These are phyloP conservation scores for Salticus scenicus DNA, from an alignment of 2,888 invertebrate species.

Conservation along the genomic window DNA sequence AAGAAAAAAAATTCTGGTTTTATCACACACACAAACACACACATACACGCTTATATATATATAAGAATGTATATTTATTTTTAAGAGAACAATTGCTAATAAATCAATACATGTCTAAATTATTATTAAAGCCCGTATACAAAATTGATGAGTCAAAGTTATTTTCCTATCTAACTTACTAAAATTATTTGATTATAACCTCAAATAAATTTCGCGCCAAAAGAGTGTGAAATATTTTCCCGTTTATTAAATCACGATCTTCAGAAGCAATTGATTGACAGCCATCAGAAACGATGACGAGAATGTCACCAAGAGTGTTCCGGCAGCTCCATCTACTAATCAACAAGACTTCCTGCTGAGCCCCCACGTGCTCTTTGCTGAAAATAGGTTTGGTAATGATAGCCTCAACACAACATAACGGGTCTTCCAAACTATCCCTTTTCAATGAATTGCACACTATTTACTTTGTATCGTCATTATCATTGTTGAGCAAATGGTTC, in stretches of 20 bases:
- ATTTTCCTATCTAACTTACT: too few species aligned
- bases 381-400: background rate
- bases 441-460: slow-evolving; percentile 5
- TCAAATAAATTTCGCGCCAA: too few species aligned
- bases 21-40: too few species aligned
- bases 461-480: slow-evolving; percentile 12
- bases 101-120: too few species aligned
- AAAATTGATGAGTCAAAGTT: too few species aligned
- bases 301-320: background rate
- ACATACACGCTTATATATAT: too few species aligned
- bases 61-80: too few species aligned
- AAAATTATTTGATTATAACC: too few species aligned
- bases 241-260: background rate
- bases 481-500: background rate
- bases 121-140: too few species aligned
- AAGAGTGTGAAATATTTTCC: background rate
- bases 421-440: background rate
- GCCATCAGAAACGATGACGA: background rate
- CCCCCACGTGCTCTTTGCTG: background rate
- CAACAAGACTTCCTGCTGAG: background rate
- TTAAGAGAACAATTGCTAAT: too few species aligned
- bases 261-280: background rate
- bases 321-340: background rate
- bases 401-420: background rate
- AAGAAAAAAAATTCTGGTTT: too few species aligned